phyloP scores from a whole-genome alignment of 1,140 invertebrate species.

The Frieseomelitta varia region DNA sequence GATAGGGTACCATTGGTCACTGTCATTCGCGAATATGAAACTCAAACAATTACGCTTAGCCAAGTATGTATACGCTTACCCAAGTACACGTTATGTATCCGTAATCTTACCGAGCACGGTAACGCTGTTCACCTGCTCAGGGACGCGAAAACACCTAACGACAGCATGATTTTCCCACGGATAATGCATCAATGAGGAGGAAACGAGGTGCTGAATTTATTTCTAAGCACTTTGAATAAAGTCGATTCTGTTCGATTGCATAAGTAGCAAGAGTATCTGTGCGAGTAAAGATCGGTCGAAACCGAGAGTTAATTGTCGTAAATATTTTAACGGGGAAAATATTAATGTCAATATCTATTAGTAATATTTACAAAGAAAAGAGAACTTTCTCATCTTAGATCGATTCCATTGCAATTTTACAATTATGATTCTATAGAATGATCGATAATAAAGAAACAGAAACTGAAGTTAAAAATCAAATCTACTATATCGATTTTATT shows the following conservation, averaged over 20 bases:
- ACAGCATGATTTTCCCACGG: conserved; percentile 56
- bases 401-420: neutral
- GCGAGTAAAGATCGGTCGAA: neutral
- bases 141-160: conserved; percentile 38
- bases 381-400: neutral
- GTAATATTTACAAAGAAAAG: neutral
- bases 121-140: conserved; percentile 40
- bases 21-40: conserved; percentile 87
- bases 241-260: neutral
- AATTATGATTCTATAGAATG: no score
- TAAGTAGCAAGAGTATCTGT: neutral
- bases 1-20: conserved; percentile 91
- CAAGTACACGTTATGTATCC: neutral
- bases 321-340: neutral
- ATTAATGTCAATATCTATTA: neutral
- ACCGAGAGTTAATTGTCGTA: no score
- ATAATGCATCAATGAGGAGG: conserved; percentile 36
- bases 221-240: neutral
- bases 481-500: neutral
- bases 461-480: neutral
- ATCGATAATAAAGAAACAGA: neutral
- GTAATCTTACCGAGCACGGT: conserved; percentile 8
- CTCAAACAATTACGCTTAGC: conserved; percentile 84
- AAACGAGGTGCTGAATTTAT: neutral
- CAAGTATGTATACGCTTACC: conserved; percentile 85